Base-by-base conservation (phyloP, 1,140 invertebrate genomes). In the Zophobas morio region DNA sequence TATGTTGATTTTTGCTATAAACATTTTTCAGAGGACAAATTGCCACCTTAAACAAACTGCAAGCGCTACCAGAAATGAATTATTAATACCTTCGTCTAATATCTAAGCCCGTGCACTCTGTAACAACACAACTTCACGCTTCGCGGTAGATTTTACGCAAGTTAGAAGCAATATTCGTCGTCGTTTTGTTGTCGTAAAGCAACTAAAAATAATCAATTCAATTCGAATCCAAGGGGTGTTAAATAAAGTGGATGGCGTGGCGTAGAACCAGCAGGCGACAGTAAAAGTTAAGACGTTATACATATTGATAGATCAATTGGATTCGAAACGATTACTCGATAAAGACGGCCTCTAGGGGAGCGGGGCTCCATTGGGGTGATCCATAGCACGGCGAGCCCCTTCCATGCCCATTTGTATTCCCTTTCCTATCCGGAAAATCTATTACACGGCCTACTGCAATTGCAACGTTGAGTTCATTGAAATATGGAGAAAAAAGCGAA, bases 261-360 rank as follows among this genome's bases (percentile, higher is more conserved):
- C 39, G 49, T 56, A 74, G 51, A 57, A 56, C 46, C 72, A 56
- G 53, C 37, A 66, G 74, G 78, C 54, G 72, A 78, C 79, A 60
- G 40, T 80, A 80, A 81, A 81, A 85, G 84, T 86, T 85, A 86
- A 86, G 84, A 84, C 81, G 81, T 83, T 85, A 86, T 86, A 86
- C 84, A 86, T 86, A 86, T 86, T 86, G 84, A 86, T 86, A 83
- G 81, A 84, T 84, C 85, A 85, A 86, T 86, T 86, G 84, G 84
- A 84, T 84, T 85, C 85, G 83, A 81, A 84, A 77, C 84, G 84
- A 86, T 86, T 85, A 86, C 84, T 82, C 81, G 78, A 84, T 85
- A 84, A 85, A 85, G 82, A 82, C 79, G 60, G 75, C 73, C 82
- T 79, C 79, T 53, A 71, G 81, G 74, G 81, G 75, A 82, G 56